These are phyloP conservation scores for Pomacea maculata DNA, from an alignment of 1,140 invertebrate genomes.

Conservation along the genomic window DNA sequence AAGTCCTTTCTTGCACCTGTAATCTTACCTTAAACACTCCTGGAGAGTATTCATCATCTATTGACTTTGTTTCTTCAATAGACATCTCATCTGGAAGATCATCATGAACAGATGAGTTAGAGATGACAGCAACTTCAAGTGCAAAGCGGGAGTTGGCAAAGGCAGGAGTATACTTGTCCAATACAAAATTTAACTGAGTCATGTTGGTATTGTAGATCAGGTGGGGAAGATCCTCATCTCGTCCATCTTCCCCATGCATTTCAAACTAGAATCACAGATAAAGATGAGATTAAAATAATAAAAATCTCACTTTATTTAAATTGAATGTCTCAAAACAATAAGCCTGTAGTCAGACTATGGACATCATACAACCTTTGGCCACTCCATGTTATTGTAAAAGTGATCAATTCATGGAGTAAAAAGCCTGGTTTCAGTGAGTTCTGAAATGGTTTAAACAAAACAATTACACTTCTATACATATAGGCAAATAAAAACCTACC, in stretches of 20 bases:
- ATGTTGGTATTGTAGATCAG: conserved; percentile 74
- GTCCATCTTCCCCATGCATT: conserved; percentile 35
- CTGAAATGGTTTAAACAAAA: no score
- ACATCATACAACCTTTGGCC: no score
- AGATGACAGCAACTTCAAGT: conserved; percentile 67
- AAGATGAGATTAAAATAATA: not conserved
- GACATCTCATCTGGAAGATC: conserved; percentile 33
- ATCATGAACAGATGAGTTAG: conserved; percentile 63
- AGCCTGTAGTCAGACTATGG: no score
- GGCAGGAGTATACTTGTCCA: conserved; percentile 69
- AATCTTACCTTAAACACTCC: conserved; percentile 75
- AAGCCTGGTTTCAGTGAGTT: no score
- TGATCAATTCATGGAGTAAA: no score
- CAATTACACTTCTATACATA: no score
- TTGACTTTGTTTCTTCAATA: conserved; percentile 68
- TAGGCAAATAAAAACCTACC: no score
- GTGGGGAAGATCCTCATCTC: conserved; percentile 67
- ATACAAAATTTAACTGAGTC: conserved; percentile 71
- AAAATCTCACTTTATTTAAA: no score
- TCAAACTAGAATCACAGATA: conserved; percentile 39
- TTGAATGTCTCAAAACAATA: no score
- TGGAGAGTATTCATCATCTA: conserved; percentile 79
- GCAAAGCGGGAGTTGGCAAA: conserved; percentile 72
- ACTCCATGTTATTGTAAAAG: no score
- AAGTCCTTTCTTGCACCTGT: no score